These are phyloP conservation scores for Jacana jacana DNA, from an alignment of 2,113 vertebrate genomes.

Conservation along the genomic window DNA sequence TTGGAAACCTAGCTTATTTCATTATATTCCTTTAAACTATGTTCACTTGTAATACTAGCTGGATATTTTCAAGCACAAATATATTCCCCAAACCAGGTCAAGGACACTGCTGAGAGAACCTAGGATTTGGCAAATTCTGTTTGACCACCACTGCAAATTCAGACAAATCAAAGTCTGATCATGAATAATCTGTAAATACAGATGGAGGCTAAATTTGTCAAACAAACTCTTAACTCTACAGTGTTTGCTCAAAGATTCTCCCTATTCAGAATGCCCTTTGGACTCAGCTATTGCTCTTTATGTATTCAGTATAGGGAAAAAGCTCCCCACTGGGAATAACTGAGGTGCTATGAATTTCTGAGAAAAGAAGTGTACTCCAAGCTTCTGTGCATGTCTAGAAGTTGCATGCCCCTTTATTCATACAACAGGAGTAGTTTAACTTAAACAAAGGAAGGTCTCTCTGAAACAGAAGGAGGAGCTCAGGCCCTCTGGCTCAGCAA, in stretches of 20 bases:
- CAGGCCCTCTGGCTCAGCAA: background rate
- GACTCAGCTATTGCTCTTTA: background rate
- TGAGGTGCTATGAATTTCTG: background rate
- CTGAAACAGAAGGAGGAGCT: background rate
- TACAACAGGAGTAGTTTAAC: background rate
- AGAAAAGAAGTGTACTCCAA: background rate
- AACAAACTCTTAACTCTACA: background rate
- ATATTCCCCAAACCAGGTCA: background rate
- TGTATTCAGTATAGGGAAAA: background rate
- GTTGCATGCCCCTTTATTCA: no score
- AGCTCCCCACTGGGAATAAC: background rate
- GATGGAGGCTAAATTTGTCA: constrained; percentile 9
- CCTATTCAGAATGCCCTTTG: background rate
- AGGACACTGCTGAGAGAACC: background rate
- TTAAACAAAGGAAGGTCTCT: background rate
- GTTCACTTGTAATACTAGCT: background rate
- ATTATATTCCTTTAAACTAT: background rate
- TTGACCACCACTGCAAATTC: background rate
- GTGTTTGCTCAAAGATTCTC: background rate
- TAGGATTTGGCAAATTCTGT: constrained; percentile 19
- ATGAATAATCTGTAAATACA: constrained; percentile 26
- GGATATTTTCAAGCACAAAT: background rate
- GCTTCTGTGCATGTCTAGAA: background rate
- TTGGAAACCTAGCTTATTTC: background rate
- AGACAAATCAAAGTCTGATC: background rate